phyloP scores from a whole-genome alignment of 2,797 vertebrate genomes.

The Anguilla marmorata region DNA sequence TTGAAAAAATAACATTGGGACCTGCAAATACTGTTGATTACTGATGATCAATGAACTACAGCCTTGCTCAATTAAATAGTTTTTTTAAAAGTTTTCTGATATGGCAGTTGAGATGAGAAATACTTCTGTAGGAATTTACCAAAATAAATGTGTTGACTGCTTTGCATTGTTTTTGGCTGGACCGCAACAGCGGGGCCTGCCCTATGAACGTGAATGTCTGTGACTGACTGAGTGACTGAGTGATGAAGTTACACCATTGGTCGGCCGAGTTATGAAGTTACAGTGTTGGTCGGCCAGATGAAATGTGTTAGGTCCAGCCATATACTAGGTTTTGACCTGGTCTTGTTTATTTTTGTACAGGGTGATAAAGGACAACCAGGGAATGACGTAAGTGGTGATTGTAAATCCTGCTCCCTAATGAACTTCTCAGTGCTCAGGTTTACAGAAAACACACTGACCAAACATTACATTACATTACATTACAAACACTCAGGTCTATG shows the following conservation, averaged over 20 bases:
- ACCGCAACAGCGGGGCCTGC: too few species aligned
- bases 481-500: not conserved
- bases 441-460: not conserved
- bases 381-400: slow-evolving; percentile 59
- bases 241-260: too few species aligned
- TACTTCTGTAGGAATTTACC: not conserved
- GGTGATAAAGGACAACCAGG: slow-evolving; percentile 70
- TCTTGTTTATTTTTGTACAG: slow-evolving; percentile 53
- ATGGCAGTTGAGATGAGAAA: not conserved
- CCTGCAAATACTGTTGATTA: not conserved
- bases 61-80: too few species aligned
- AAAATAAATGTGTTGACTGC: not conserved
- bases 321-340: not conserved
- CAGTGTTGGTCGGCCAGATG: too few species aligned
- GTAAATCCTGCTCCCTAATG: not conserved
- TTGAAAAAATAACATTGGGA: not conserved
- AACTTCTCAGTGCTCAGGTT: not conserved
- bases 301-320: too few species aligned
- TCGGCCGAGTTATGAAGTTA: too few species aligned
- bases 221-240: too few species aligned
- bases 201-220: too few species aligned
- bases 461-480: not conserved
- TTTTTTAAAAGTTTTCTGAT: too few species aligned
- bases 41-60: not conserved
- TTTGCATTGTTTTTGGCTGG: not conserved